Percentiles rank a stretch among this genome's conserved stretches.
Evolutionary conservation across 1,140 invertebrate genomes (phyloP).

Genomic region (Drosophila orosa): DNA sequence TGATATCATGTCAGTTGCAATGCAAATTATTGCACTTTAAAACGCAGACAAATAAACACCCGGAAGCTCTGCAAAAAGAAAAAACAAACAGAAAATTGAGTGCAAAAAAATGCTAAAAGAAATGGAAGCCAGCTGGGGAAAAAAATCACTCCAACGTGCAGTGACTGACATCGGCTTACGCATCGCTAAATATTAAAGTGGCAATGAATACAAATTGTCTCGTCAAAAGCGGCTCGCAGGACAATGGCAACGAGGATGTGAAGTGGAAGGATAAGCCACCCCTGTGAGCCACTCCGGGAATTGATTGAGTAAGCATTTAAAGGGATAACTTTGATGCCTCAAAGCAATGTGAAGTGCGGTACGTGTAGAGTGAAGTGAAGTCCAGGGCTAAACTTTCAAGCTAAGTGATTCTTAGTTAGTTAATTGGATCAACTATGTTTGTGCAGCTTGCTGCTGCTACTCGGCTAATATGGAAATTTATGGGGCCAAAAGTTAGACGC

Average conservation of each 20-base stretch:
- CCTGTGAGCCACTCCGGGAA: constrained; percentile 10
- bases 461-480: constrained; percentile 47
- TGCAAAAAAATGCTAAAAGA: constrained; percentile 11
- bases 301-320: constrained; percentile 49
- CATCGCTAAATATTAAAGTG: constrained; percentile 67
- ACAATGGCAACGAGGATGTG: constrained; percentile 28
- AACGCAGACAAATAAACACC: constrained; percentile 18
- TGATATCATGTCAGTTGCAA: constrained; percentile 52
- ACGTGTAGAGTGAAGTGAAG: neutral
- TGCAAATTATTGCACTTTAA: constrained; percentile 62
- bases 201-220: constrained; percentile 67
- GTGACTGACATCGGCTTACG: constrained; percentile 45
- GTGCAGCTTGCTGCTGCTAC: constrained; percentile 18
- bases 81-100: neutral
- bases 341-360: constrained; percentile 25
- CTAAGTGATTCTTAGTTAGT: constrained; percentile 59
- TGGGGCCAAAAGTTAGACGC: constrained; percentile 36
- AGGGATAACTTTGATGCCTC: constrained; percentile 37
- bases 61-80: neutral
- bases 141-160: constrained; percentile 25
- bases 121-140: neutral
- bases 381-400: constrained; percentile 31
- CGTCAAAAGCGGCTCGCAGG: constrained; percentile 47
- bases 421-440: constrained; percentile 60
- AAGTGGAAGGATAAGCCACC: constrained; percentile 4